Conservation (phyloP, 2,888 invertebrate species). For the Brachyptera risi region DNA sequence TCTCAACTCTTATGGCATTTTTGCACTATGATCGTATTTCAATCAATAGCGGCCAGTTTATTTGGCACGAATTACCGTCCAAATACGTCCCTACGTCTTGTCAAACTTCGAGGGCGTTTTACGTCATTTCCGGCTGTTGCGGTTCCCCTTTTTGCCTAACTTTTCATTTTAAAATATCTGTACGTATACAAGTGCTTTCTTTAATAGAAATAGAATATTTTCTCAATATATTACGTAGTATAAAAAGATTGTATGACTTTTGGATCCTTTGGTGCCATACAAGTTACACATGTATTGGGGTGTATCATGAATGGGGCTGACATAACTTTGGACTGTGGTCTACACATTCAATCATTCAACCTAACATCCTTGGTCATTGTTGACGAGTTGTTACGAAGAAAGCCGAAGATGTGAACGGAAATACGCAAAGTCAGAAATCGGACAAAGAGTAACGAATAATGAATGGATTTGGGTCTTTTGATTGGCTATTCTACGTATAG, state of each 20-base stretch:
- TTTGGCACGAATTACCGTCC: too few relatives aligned
- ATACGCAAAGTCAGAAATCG: neutral
- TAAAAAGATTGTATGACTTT: too few relatives aligned
- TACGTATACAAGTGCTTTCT: neutral
- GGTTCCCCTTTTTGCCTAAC: neutral
- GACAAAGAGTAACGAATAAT: too few relatives aligned
- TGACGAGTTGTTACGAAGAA: conserved; percentile 2
- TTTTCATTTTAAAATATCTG: neutral
- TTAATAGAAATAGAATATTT: neutral
- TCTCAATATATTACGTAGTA: too few relatives aligned
- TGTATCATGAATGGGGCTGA: conserved; percentile 1
- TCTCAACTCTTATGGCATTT: too few relatives aligned
- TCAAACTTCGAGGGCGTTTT: conserved; percentile 5
- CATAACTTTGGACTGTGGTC: conserved; percentile 5
- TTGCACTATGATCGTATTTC: too few relatives aligned
- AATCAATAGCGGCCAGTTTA: too few relatives aligned
- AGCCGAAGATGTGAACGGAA: neutral
- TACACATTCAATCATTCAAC: neutral
- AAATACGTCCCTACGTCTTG: too few relatives aligned
- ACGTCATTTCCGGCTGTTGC: neutral
- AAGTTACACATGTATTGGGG: conserved; percentile 9
- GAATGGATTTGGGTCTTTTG: neutral
- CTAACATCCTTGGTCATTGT: conserved; percentile 8
- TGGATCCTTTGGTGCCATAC: too few relatives aligned
- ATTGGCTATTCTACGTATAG: neutral